Percentiles rank a stretch among this genome's conserved stretches.
Conservation (phyloP, 2,797 vertebrate species). For the Urocyon cinereoargenteus region DNA sequence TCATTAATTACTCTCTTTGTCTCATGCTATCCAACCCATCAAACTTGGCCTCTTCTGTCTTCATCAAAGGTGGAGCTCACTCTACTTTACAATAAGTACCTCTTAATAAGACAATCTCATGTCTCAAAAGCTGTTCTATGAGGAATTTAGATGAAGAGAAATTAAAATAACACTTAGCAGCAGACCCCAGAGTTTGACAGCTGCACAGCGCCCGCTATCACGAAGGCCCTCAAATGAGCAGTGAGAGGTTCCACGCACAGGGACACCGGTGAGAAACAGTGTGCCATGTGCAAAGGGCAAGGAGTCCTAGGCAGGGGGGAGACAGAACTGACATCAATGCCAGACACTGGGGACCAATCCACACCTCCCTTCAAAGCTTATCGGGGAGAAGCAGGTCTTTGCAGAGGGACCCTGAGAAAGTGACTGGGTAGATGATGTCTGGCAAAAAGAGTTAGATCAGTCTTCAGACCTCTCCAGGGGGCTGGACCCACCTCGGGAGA, state of each 20-base stretch:
- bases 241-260: background rate
- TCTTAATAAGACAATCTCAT: slow-evolving; percentile 78
- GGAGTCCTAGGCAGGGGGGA: background rate
- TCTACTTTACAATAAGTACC: slow-evolving; percentile 78
- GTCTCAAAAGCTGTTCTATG: slow-evolving; percentile 72
- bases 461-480: background rate
- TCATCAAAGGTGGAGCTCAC: slow-evolving; percentile 74
- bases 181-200: slow-evolving; percentile 72
- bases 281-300: background rate
- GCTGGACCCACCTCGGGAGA: background rate
- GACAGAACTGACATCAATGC: background rate
- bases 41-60: slow-evolving; percentile 79
- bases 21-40: slow-evolving; percentile 77
- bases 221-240: slow-evolving; percentile 20
- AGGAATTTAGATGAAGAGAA: slow-evolving; percentile 82
- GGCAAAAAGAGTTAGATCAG: background rate
- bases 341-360: background rate
- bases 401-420: background rate
- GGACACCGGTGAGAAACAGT: background rate
- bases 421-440: background rate
- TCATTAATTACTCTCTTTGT: slow-evolving; percentile 86
- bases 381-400: background rate
- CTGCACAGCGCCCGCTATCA: slow-evolving; percentile 65
- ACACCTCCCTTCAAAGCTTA: background rate
- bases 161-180: slow-evolving; percentile 76